Percentiles rank a stretch among this genome's conserved stretches.
Conservation (phyloP, 2,113 vertebrate genomes). For the Perca fluviatilis region DNA sequence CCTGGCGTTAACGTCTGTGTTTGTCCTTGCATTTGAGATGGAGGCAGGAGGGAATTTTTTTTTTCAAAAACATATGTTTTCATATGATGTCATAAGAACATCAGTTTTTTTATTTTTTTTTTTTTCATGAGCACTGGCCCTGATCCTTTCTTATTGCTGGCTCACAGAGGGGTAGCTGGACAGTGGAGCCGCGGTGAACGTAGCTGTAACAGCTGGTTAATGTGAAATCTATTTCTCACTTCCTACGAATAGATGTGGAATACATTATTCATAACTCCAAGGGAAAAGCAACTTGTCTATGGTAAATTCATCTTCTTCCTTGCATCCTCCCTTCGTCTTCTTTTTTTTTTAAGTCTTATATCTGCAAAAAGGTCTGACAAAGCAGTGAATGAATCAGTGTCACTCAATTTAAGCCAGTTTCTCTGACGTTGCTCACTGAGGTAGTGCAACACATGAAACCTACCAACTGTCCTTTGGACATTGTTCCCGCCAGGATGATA, state of each 20-base stretch:
- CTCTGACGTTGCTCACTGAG: no score
- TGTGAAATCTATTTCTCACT: conserved; percentile 81
- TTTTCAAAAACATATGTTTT: conserved; percentile 62
- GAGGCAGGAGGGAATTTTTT: background rate
- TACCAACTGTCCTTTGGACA: no score
- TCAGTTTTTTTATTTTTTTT: conserved; percentile 58
- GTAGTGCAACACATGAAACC: no score
- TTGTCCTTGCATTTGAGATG: conserved; percentile 31
- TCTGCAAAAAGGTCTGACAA: conserved; percentile 78
- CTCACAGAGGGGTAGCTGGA: conserved; percentile 33
- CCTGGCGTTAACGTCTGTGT: conserved; percentile 40
- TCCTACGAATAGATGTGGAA: conserved; percentile 80
- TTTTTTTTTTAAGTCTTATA: conserved; percentile 69
- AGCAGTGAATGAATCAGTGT: conserved; percentile 79
- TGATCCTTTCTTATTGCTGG: conserved; percentile 55
- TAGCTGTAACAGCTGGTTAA: conserved; percentile 76
- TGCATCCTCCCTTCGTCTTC: conserved; percentile 54
- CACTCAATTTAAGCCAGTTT: conserved; percentile 28
- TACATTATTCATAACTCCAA: conserved; percentile 85
- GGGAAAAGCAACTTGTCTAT: conserved; percentile 82
- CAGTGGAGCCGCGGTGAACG: conserved; percentile 66
- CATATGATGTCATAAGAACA: conserved; percentile 71
- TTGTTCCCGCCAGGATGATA: no score
- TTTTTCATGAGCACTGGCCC: conserved; percentile 26
- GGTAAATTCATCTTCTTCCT: conserved; percentile 78